phyloP scores from a whole-genome alignment of 2,797 vertebrate species.

The Notoglanidium macrostoma region DNA sequence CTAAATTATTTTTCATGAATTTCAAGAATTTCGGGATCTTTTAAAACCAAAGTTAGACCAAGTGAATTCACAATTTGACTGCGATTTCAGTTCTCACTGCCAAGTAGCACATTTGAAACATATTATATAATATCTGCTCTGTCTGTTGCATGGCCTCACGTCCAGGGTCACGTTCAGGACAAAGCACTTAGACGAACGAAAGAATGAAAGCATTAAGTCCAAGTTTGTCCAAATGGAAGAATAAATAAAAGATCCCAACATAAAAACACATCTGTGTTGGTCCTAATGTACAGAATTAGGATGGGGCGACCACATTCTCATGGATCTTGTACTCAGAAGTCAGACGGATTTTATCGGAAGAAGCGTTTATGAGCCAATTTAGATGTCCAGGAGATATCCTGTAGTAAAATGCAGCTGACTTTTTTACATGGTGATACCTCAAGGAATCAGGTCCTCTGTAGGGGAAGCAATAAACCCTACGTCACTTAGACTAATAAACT shows the following conservation, averaged over 20 bases:
- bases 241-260: background rate
- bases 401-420: background rate
- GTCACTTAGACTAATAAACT: constrained; percentile 3
- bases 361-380: background rate
- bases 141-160: background rate
- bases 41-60: background rate
- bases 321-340: background rate
- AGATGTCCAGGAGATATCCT: background rate
- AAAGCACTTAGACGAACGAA: background rate
- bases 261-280: background rate
- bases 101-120: background rate
- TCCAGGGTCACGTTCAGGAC: background rate
- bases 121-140: background rate
- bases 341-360: background rate
- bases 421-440: background rate
- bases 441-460: background rate
- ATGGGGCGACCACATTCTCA: background rate
- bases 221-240: background rate
- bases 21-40: background rate
- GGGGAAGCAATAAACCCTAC: background rate
- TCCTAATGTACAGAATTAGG: background rate
- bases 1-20: background rate
- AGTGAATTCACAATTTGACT: background rate
- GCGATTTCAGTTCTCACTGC: background rate
- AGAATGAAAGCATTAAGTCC: background rate